Evolutionary conservation across 2,888 invertebrate species (phyloP).

Genomic region (Nasonia oneida): DNA sequence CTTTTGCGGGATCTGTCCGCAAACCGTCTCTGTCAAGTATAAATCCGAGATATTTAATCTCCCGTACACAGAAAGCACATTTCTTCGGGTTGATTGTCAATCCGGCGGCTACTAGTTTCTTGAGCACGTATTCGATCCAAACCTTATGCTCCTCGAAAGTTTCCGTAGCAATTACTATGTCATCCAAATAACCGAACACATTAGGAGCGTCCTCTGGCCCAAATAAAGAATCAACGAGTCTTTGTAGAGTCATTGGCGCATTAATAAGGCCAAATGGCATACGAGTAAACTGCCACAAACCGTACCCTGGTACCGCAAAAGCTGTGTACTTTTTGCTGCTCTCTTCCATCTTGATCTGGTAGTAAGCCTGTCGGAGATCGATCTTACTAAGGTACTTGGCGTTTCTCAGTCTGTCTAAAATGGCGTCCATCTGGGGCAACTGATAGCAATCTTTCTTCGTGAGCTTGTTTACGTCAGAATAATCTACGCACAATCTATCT

Average conservation of each 20-base stretch:
- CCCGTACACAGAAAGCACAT: not conserved
- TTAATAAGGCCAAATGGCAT: not conserved
- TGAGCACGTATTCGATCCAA: not conserved
- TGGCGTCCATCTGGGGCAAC: not conserved
- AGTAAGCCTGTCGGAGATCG: not conserved
- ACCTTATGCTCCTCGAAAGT: conserved; percentile 1
- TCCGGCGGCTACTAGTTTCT: not conserved
- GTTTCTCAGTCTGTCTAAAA: not conserved
- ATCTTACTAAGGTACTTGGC: not conserved
- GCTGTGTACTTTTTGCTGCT: not conserved
- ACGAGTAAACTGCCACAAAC: not conserved
- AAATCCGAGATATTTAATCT: not conserved
- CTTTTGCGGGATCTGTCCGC: not conserved
- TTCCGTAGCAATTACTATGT: too few relatives aligned
- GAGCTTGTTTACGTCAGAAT: not conserved
- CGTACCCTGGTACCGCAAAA: too few relatives aligned
- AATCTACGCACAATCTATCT: conserved; percentile 10
- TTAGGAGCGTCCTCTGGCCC: not conserved
- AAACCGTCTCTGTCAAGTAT: not conserved
- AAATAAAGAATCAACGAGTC: not conserved
- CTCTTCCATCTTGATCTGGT: not conserved
- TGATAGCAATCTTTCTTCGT: not conserved
- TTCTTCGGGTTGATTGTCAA: not conserved
- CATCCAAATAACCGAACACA: not conserved
- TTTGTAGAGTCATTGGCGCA: not conserved